phyloP scores from a whole-genome alignment of 92 coral and sea anemone species.

The Zoanthus sociatus region DNA sequence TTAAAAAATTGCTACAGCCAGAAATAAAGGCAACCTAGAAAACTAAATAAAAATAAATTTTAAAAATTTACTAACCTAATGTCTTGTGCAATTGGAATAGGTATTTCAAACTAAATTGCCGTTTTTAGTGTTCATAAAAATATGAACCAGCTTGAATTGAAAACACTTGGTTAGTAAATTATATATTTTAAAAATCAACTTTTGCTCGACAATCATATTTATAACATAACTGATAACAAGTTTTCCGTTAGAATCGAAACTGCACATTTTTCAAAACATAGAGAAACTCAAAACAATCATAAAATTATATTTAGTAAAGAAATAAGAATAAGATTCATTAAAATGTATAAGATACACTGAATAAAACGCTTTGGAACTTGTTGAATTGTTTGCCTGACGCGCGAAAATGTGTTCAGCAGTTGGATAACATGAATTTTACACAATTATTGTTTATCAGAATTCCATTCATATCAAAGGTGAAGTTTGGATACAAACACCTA shows the following conservation, averaged over 20 bases:
- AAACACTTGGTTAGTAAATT: not conserved
- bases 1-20: not conserved
- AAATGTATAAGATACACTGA: not conserved
- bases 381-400: not conserved
- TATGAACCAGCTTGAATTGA: not conserved
- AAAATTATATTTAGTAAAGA: not conserved
- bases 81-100: not conserved
- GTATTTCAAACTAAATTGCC: not conserved
- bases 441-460: constrained; percentile 5
- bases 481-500: not conserved
- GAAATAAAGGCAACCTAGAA: not conserved
- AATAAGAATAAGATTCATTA: not conserved
- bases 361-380: not conserved
- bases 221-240: not conserved
- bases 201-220: not conserved
- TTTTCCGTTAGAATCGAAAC: not conserved
- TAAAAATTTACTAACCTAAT: not conserved
- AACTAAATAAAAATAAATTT: too few relatives aligned
- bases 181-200: not conserved
- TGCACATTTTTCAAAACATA: not conserved
- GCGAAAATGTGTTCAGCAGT: not conserved
- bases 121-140: not conserved
- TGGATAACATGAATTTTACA: not conserved
- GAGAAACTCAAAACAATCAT: not conserved
- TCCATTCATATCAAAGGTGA: not conserved